Base-by-base conservation (phyloP, 2,888 invertebrate species). In the Agriopis leucophaearia region DNA sequence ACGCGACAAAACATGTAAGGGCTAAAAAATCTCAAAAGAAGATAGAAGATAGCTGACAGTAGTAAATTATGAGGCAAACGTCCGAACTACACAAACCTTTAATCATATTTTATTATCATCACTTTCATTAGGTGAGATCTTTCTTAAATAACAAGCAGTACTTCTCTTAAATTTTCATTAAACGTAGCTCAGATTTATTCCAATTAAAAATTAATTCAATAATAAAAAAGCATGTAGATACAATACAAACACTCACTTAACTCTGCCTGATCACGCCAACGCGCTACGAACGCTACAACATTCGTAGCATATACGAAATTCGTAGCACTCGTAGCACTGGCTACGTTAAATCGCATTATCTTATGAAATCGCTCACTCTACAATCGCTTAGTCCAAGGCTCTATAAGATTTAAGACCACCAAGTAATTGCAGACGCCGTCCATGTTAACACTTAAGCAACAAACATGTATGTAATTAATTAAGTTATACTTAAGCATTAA, bases 371-470 rank as follows among this genome's bases (percentile, higher is more conserved):
- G 56, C 50, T 64, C 16, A 36, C 47, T 52, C 35, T 52, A 15
- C 16, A 44, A 27, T 27, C 63, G 48, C 63, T 42, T 15, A 51
- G 12, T 47, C 8, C 12, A 12, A 47, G 35, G 52, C 64, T 35
- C 36, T 27, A 44, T 50, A 55, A 55, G 66, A 66, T 66, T 66
- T 66, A 66, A 66, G 55, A 56, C 55, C 16, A n/a, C 36, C 54
- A 36, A 55, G 60, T 66, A 66, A 66, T 66, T 66, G 60, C 60
- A 56, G 16, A 61, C 44, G 36, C 60, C 35, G 48, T 42, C 42
- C 52, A 48, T 60, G 60, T 65, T 64, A 64, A 58, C 64, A 58
- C 64, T 58, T 64, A 65, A 64, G 35, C 7, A 36, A 50, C 47
- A 55, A 44, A 50, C 47, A 55, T 45, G 8, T 42, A 55, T 55